Percentiles rank a stretch among this genome's conserved stretches.
Evolutionary conservation across 30 jellyfish, hydroid and myxozoan species (phyloP).

Genomic region (Sanderia malayensis): DNA sequence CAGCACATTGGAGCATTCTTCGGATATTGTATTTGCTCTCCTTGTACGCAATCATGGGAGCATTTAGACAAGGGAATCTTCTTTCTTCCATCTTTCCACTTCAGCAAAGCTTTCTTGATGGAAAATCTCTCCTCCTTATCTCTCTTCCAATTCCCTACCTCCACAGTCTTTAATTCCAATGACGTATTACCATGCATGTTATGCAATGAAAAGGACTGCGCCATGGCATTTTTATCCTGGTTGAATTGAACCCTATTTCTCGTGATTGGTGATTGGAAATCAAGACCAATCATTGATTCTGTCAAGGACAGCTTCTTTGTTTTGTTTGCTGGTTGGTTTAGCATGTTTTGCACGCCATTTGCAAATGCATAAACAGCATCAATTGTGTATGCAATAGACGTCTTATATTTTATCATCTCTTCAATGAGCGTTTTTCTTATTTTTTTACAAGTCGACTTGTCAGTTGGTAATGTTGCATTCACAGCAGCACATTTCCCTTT

Average conservation of each 20-base stretch:
- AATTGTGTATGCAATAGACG: slow-evolving; percentile 52
- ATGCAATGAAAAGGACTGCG: slow-evolving; percentile 31
- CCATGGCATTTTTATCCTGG: slow-evolving; percentile 29
- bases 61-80: slow-evolving; percentile 78
- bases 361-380: slow-evolving; percentile 79
- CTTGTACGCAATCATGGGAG: slow-evolving; percentile 65
- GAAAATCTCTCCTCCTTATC: slow-evolving; percentile 33
- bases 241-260: slow-evolving; percentile 37
- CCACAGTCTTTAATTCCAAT: neutral
- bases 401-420: neutral
- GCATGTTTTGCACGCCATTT: slow-evolving; percentile 31
- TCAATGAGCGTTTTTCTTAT: slow-evolving; percentile 28
- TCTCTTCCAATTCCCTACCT: slow-evolving; percentile 67
- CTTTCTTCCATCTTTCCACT: slow-evolving; percentile 65
- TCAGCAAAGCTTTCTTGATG: slow-evolving; percentile 24
- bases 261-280: slow-evolving; percentile 56
- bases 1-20: slow-evolving; percentile 56
- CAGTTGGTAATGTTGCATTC: slow-evolving; percentile 14
- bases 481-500: slow-evolving; percentile 14
- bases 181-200: slow-evolving; percentile 63
- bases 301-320: slow-evolving; percentile 8
- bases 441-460: slow-evolving; percentile 29
- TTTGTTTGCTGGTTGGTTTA: neutral
- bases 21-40: slow-evolving; percentile 51
- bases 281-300: slow-evolving; percentile 17